Conservation (phyloP, 2,113 vertebrate genomes). For the Azemiops feae region DNA sequence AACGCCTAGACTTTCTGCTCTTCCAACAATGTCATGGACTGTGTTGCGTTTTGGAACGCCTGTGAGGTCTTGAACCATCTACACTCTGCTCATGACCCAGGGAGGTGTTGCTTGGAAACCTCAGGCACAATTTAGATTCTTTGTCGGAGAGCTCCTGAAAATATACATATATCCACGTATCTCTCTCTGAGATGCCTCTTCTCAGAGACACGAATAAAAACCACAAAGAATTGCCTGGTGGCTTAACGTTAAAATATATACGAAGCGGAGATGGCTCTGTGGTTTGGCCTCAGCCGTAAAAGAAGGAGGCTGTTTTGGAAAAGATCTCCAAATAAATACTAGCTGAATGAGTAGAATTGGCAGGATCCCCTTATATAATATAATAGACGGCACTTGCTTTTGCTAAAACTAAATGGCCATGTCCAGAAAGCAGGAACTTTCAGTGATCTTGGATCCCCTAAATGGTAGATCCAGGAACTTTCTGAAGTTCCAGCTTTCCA, state of each 20-base stretch:
- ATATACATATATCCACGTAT: not conserved
- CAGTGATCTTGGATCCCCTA: not conserved
- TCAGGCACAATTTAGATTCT: not conserved
- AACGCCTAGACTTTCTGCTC: constrained; percentile 39
- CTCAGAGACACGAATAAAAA: not conserved
- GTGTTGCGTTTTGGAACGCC: constrained; percentile 41
- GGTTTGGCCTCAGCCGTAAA: not conserved
- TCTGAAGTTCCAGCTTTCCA: not conserved
- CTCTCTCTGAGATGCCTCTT: not conserved
- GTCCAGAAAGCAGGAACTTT: not conserved
- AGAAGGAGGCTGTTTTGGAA: not conserved
- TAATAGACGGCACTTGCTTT: not conserved
- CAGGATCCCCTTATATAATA: too few relatives aligned
- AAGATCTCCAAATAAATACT: not conserved
- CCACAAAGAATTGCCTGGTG: not conserved
- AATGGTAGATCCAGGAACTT: not conserved
- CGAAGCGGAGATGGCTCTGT: not conserved
- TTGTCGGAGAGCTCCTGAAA: not conserved
- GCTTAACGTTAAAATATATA: not conserved
- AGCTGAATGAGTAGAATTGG: not conserved
- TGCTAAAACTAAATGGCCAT: not conserved
- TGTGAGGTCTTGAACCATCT: constrained; percentile 35
- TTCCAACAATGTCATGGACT: constrained; percentile 14
- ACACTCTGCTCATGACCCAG: not conserved
- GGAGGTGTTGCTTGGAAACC: not conserved